Conservation (phyloP, 2,888 invertebrate genomes). For the Colletes collaris region DNA sequence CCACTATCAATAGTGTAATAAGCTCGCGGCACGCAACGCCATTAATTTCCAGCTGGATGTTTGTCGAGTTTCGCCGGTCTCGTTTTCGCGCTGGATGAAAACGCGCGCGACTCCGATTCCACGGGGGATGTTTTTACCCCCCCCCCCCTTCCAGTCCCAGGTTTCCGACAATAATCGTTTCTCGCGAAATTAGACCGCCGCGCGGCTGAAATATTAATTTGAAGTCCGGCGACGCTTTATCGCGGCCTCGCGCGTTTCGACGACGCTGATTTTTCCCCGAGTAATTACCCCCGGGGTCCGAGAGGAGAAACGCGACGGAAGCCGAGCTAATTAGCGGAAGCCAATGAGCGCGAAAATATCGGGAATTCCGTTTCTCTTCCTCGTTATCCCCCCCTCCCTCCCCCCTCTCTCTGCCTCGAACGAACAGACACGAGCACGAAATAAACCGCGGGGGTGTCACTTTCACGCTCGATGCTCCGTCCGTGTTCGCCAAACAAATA, state of each 20-base stretch:
- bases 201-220: conserved; percentile 45
- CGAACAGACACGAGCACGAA: conserved; percentile 32
- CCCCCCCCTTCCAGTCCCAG: background rate
- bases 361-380: conserved; percentile 40
- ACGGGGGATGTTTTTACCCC: conserved; percentile 21
- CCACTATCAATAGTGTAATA: no score
- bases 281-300: conserved; percentile 32
- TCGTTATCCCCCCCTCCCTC: background rate
- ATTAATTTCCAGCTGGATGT: background rate
- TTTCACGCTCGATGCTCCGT: conserved; percentile 49
- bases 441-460: conserved; percentile 53
- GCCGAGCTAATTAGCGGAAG: conserved; percentile 36
- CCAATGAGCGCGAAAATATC: conserved; percentile 50
- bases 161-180: conserved; percentile 30
- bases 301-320: conserved; percentile 33
- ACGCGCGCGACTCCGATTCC: conserved; percentile 12
- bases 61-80: background rate
- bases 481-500: conserved; percentile 59
- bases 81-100: background rate
- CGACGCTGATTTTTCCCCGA: conserved; percentile 38
- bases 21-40: background rate
- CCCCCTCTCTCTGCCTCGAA: background rate
- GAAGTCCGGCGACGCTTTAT: conserved; percentile 34
- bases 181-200: conserved; percentile 39
- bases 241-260: conserved; percentile 31